phyloP scores from a whole-genome alignment of 1,140 invertebrate genomes.

The Whitmania pigra region DNA sequence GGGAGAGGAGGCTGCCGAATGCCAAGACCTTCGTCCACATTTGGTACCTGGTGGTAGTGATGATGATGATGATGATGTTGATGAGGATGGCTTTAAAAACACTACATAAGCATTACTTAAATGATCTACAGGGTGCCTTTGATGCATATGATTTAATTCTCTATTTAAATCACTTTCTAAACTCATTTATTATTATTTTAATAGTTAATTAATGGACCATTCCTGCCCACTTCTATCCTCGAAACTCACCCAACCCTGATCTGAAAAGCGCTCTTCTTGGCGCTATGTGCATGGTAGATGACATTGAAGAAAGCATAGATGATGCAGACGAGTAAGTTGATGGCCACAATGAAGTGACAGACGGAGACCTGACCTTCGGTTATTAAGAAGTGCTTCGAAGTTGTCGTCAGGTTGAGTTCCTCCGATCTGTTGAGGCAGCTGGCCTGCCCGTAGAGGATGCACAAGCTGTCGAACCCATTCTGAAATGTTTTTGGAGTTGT shows the following conservation, averaged over 20 bases:
- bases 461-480: slow-evolving; percentile 13
- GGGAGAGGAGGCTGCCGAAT: background rate
- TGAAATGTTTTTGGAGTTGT: background rate
- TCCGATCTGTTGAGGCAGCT: background rate
- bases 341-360: slow-evolving; percentile 12
- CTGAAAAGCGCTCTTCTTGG: slow-evolving; percentile 2
- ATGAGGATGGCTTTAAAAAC: too few species aligned
- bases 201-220: too few species aligned
- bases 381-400: background rate
- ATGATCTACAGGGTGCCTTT: too few species aligned
- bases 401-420: background rate
- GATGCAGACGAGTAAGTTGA: slow-evolving; percentile 13
- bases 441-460: slow-evolving; percentile 14
- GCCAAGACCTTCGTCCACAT: slow-evolving; percentile 9
- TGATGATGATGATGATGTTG: background rate
- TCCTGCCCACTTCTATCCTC: too few species aligned
- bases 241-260: slow-evolving; percentile 6
- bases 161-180: too few species aligned
- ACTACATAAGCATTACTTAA: too few species aligned
- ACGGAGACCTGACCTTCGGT: slow-evolving; percentile 5
- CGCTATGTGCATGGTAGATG: slow-evolving; percentile 12
- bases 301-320: slow-evolving; percentile 14
- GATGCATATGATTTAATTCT: too few species aligned
- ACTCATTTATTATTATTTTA: too few species aligned
- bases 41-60: background rate